Evolutionary conservation across 2,888 invertebrate genomes (phyloP).

Genomic region (Scrobipalpa costella): DNA sequence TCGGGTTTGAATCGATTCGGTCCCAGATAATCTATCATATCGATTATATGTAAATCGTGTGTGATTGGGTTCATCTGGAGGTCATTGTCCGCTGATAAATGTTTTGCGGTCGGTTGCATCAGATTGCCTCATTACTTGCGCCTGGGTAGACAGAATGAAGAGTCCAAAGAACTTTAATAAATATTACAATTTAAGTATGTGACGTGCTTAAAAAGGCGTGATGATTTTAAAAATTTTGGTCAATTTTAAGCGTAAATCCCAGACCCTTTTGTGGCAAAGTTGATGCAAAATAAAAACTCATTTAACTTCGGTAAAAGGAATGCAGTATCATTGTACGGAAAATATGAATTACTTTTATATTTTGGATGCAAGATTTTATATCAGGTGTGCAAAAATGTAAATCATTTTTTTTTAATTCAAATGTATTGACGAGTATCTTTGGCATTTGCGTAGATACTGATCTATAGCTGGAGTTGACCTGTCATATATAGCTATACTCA

Average conservation of each 20-base stretch:
- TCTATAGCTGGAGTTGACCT: background rate
- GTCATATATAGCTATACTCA: background rate
- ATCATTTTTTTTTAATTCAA: too few species aligned
- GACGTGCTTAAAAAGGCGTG: background rate
- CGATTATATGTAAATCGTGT: conserved; percentile 16
- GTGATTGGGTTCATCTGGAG: conserved; percentile 42
- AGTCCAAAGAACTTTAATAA: background rate
- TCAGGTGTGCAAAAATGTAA: too few species aligned
- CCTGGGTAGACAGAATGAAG: background rate
- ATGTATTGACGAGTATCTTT: too few species aligned
- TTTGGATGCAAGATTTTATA: too few species aligned
- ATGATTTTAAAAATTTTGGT: too few species aligned
- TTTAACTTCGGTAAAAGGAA: too few species aligned
- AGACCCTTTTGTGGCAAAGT: too few species aligned
- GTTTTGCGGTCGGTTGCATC: conserved; percentile 53
- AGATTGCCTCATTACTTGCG: conserved; percentile 11
- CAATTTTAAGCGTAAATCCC: too few species aligned
- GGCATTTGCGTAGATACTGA: too few species aligned
- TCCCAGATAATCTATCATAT: conserved; percentile 16
- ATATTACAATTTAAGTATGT: background rate
- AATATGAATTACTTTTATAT: too few species aligned
- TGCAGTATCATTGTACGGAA: too few species aligned
- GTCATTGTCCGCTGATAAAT: conserved; percentile 62
- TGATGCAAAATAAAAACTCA: too few species aligned
- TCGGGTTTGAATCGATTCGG: conserved; percentile 15